These are phyloP conservation scores for Selenia dentaria DNA, from an alignment of 2,888 invertebrate species.

Conservation along the genomic window DNA sequence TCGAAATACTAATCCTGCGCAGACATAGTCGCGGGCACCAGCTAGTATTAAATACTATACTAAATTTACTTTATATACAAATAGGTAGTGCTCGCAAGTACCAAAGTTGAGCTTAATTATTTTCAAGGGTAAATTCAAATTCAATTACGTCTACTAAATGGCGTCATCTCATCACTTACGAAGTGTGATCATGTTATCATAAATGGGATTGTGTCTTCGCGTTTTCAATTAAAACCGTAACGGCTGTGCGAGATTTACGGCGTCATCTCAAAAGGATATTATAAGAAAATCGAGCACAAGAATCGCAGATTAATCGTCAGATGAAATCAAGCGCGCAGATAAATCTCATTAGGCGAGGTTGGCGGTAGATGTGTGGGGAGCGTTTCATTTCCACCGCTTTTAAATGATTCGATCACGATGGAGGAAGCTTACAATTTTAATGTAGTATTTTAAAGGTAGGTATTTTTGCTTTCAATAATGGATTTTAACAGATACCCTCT, in stretches of 20 bases:
- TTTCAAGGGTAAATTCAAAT: not conserved
- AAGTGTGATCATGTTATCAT: constrained; percentile 30
- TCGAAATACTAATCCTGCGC: no score
- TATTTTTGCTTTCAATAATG: no score
- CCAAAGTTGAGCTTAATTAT: no score
- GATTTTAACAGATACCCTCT: no score
- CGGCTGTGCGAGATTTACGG: constrained; percentile 37
- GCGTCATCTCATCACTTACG: constrained; percentile 9
- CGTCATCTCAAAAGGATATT: constrained; percentile 51
- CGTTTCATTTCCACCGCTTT: constrained; percentile 53
- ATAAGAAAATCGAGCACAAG: constrained; percentile 61
- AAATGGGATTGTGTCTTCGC: constrained; percentile 22
- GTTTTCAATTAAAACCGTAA: constrained; percentile 46
- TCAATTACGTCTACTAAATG: constrained; percentile 8
- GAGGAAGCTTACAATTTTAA: not conserved
- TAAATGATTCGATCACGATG: constrained; percentile 56
- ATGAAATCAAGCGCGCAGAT: constrained; percentile 62
- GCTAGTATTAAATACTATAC: no score
- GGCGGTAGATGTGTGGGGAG: constrained; percentile 47
- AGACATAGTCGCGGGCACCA: no score
- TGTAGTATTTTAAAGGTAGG: no score
- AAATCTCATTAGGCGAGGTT: constrained; percentile 59
- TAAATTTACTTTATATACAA: no score
- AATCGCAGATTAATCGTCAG: constrained; percentile 56
- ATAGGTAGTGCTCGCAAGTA: no score